Percentiles rank a stretch among this genome's conserved stretches.
Evolutionary conservation across 2,797 vertebrate genomes (phyloP).

Genomic region (Smutsia temminckii): DNA sequence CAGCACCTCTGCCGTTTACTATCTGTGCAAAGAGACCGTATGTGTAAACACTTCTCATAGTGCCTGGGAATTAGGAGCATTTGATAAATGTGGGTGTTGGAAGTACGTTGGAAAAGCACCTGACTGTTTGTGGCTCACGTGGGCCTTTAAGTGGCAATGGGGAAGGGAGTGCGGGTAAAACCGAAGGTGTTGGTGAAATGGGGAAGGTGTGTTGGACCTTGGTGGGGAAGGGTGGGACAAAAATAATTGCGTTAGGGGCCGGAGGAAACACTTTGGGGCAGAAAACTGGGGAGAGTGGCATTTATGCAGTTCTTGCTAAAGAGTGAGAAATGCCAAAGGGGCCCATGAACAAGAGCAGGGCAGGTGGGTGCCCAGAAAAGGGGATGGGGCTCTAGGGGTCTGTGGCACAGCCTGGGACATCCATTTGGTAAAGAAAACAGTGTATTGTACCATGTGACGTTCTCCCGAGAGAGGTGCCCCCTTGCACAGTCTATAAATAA

Average conservation of each 20-base stretch:
- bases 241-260: background rate
- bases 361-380: background rate
- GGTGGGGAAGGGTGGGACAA: background rate
- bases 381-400: fast-evolving
- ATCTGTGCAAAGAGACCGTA: background rate
- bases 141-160: background rate
- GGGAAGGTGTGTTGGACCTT: background rate
- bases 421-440: background rate
- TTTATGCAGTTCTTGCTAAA: background rate
- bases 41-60: fast-evolving
- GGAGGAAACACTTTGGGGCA: background rate
- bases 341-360: background rate
- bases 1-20: no score
- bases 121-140: fast-evolving
- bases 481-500: background rate
- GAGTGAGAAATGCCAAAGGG: background rate
- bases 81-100: background rate
- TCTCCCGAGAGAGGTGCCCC: background rate
- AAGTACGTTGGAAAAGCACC: background rate
- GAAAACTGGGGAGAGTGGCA: background rate
- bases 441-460: background rate
- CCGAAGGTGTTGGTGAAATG: no score
- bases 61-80: no score
- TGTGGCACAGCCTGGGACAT: background rate
- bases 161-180: background rate